phyloP scores from a whole-genome alignment of 1,140 invertebrate species.

The Trachymyrmex cornetzi region DNA sequence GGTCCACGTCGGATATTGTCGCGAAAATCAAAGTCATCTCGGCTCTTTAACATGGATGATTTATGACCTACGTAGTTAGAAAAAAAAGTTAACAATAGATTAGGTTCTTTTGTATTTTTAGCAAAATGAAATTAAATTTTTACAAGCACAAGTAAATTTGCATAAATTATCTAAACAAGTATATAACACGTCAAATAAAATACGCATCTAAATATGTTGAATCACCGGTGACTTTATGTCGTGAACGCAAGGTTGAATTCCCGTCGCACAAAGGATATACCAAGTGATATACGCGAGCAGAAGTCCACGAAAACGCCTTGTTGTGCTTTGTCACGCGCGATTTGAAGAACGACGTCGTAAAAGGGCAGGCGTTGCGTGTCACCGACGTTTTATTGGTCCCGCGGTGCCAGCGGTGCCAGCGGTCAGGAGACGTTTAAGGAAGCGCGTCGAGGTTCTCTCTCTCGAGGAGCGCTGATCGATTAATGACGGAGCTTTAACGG shows the following conservation, averaged over 20 bases:
- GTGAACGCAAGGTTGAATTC: constrained; percentile 11
- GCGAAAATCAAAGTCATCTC: constrained; percentile 53
- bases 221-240: background rate
- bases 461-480: constrained; percentile 52
- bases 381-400: constrained; percentile 57
- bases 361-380: constrained; percentile 44
- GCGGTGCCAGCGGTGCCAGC: constrained; percentile 16
- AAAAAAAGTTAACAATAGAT: background rate
- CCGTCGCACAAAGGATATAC: background rate
- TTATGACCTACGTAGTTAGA: background rate
- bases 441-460: constrained; percentile 39
- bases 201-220: background rate
- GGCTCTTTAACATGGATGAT: constrained; percentile 17
- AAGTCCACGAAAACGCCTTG: constrained; percentile 11
- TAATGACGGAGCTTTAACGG: constrained; percentile 55
- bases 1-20: constrained; percentile 27
- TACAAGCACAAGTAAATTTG: background rate
- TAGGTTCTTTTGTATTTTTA: background rate
- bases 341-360: constrained; percentile 46
- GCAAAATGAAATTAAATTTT: too few species aligned
- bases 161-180: constrained; percentile 13
- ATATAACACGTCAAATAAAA: background rate
- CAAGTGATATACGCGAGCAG: background rate
- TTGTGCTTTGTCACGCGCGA: constrained; percentile 30
- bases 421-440: constrained; percentile 64